Conservation (phyloP, 2,113 vertebrate genomes). For the Nothocercus julius region DNA sequence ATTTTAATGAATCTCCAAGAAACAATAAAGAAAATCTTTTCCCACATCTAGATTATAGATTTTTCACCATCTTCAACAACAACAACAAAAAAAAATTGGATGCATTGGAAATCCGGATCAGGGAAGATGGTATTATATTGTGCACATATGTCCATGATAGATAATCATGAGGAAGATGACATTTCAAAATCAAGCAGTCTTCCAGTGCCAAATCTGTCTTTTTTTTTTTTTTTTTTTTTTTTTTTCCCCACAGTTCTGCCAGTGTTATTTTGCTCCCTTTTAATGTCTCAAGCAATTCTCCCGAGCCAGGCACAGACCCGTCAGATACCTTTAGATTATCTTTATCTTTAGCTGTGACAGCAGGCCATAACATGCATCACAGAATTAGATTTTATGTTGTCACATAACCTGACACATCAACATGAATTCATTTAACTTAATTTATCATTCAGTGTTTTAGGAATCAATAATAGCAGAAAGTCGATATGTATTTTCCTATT, state of each 20-base stretch:
- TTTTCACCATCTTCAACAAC: neutral
- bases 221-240: neutral
- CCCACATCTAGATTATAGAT: neutral
- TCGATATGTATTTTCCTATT: neutral
- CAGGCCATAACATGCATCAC: neutral
- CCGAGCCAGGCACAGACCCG: neutral
- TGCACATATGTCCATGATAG: neutral
- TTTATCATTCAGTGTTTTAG: neutral
- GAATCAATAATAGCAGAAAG: slow-evolving; percentile 1
- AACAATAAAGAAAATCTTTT: neutral
- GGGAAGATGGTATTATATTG: neutral
- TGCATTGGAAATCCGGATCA: neutral
- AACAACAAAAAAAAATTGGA: slow-evolving; percentile 40
- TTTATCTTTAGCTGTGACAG: slow-evolving; percentile 4
- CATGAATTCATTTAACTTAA: neutral
- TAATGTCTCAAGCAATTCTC: neutral
- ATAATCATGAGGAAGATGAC: slow-evolving; percentile 18
- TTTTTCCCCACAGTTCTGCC: rapidly evolving
- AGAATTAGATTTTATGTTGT: slow-evolving; percentile 44
- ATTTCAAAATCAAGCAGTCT: slow-evolving; percentile 8
- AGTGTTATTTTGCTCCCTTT: neutral
- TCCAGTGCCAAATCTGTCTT: neutral
- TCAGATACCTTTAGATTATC: neutral
- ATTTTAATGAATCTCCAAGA: neutral
- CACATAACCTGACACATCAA: neutral